Evolutionary conservation across 2,888 invertebrate species (phyloP).

Genomic region (Eupithecia insigniata): DNA sequence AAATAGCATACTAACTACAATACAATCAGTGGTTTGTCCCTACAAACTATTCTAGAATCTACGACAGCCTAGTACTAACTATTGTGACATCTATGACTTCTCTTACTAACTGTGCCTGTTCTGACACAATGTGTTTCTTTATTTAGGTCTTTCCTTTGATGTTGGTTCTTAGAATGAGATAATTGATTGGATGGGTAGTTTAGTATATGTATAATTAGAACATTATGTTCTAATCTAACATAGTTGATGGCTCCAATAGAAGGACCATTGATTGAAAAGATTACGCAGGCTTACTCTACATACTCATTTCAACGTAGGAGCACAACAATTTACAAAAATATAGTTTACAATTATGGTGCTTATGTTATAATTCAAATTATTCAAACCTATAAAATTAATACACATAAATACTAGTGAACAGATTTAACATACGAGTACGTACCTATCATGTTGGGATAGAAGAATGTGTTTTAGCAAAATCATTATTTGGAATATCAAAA

Average conservation of each 20-base stretch:
- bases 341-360: too few species aligned
- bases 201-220: background rate
- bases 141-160: constrained; percentile 48
- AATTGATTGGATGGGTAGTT: constrained; percentile 28
- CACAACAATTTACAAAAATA: too few species aligned
- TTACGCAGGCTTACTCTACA: background rate
- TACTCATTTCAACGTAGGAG: too few species aligned
- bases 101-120: constrained; percentile 18
- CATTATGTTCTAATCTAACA: background rate
- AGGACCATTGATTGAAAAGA: background rate
- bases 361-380: too few species aligned
- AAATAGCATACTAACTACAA: constrained; percentile 33
- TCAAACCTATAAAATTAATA: too few species aligned
- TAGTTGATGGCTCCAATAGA: background rate
- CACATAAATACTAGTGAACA: too few species aligned
- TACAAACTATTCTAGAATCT: constrained; percentile 10
- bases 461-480: too few species aligned
- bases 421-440: too few species aligned
- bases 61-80: constrained; percentile 13
- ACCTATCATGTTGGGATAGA: too few species aligned
- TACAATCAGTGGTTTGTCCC: constrained; percentile 13
- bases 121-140: constrained; percentile 19
- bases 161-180: constrained; percentile 46
- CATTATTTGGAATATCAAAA: too few species aligned
- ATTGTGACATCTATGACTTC: constrained; percentile 15